Percentiles rank a stretch among this genome's conserved stretches.
Evolutionary conservation across 2,113 vertebrate genomes (phyloP).

Genomic region (Tragulus kanchil): DNA sequence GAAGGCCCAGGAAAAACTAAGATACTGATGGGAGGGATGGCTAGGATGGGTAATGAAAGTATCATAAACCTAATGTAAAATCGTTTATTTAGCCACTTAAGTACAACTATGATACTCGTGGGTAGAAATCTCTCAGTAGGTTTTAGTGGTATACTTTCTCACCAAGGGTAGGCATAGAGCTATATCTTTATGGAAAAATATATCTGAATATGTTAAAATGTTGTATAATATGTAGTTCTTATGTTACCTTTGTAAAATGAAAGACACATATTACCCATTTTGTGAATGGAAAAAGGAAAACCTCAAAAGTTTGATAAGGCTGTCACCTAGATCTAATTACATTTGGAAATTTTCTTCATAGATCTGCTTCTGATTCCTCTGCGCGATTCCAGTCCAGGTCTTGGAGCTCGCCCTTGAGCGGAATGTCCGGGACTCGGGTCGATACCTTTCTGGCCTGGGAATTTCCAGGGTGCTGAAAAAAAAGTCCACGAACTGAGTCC

Average conservation of each 20-base stretch:
- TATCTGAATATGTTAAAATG: not conserved
- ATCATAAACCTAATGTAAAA: not conserved
- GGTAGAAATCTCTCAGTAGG: not conserved
- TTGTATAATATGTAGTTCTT: conserved; percentile 29
- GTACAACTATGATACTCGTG: not conserved
- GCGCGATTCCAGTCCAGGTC: conserved; percentile 75
- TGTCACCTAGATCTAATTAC: not conserved
- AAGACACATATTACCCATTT: not conserved
- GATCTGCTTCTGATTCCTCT: conserved; percentile 15
- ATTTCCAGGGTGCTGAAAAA: conserved; percentile 86
- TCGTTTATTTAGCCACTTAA: not conserved
- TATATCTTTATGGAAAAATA: conserved; percentile 9
- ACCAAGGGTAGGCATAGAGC: not conserved
- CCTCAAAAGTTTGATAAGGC: not conserved
- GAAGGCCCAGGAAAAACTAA: not conserved
- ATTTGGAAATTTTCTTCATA: not conserved
- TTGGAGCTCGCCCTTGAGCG: conserved; percentile 81
- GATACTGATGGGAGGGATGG: not conserved
- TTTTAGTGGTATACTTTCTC: conserved; percentile 17
- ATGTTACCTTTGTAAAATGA: not conserved
- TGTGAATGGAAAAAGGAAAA: conserved; percentile 37
- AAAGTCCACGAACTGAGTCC: conserved; percentile 78
- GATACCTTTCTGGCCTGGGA: conserved; percentile 81
- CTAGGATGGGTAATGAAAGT: not conserved
- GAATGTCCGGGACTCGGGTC: conserved; percentile 83